Percentiles rank a stretch among this genome's conserved stretches.
phyloP scores from a whole-genome alignment of 2,888 invertebrate species.

The Athetis lepigone region DNA sequence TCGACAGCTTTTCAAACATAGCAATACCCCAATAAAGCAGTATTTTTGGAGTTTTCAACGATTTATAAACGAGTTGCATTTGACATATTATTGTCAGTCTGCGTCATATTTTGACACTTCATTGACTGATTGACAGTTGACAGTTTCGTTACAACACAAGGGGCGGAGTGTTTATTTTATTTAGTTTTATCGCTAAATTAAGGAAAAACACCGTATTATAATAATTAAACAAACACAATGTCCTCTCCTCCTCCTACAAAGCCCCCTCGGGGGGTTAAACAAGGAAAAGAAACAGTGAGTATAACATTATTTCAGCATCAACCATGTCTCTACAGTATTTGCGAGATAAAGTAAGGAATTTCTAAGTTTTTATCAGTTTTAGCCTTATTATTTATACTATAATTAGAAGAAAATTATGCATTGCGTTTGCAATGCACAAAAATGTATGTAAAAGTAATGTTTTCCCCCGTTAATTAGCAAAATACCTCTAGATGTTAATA shows the following conservation, averaged over 20 bases:
- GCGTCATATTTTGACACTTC: constrained; percentile 14
- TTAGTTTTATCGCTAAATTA: constrained; percentile 38
- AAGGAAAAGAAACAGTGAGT: constrained; percentile 95
- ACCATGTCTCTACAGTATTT: constrained; percentile 47
- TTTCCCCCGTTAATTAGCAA: neutral
- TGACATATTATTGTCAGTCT: neutral
- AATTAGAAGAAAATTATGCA: neutral
- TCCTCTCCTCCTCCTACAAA: constrained; percentile 94
- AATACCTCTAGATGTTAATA: neutral
- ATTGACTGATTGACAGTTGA: constrained; percentile 6
- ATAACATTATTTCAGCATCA: constrained; percentile 28
- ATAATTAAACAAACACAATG: constrained; percentile 78
- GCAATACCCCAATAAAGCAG: neutral
- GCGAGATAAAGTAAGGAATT: constrained; percentile 56
- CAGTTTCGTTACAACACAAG: constrained; percentile 20
- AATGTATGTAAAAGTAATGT: neutral
- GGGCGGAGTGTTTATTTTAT: constrained; percentile 47
- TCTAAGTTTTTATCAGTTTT: constrained; percentile 1
- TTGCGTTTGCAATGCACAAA: neutral
- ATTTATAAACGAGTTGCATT: constrained; percentile 13
- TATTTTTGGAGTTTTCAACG: neutral
- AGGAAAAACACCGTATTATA: constrained; percentile 41
- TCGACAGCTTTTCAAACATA: neutral
- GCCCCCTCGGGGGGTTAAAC: constrained; percentile 96
- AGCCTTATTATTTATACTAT: neutral